Percentiles rank a stretch among this genome's conserved stretches.
Evolutionary conservation across 2,113 vertebrate genomes (phyloP).

Genomic region (Rallus limicola): DNA sequence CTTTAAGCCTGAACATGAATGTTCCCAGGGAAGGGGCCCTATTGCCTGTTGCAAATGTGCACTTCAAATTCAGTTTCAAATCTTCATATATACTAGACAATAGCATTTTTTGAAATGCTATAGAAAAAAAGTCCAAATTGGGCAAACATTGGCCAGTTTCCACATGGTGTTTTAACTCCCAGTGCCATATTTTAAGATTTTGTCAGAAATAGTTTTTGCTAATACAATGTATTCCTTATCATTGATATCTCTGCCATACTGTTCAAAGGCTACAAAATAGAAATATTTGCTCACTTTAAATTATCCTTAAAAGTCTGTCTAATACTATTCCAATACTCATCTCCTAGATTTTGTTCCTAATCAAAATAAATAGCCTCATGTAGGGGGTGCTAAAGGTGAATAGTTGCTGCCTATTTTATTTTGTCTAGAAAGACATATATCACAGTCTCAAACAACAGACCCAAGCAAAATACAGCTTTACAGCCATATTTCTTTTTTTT

Average conservation of each 20-base stretch:
- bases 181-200: neutral
- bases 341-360: neutral
- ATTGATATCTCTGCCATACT: fast-evolving
- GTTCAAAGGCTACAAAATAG: neutral
- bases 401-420: neutral
- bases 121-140: neutral
- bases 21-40: too few species aligned
- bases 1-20: too few species aligned
- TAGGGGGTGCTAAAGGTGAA: neutral
- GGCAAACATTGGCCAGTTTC: neutral
- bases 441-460: neutral
- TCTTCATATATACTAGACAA: neutral
- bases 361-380: neutral
- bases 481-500: neutral
- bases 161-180: neutral
- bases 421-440: neutral
- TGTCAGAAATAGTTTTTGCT: neutral
- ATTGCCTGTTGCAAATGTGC: neutral
- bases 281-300: neutral
- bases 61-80: neutral
- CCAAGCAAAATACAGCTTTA: neutral
- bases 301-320: neutral
- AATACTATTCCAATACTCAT: neutral
- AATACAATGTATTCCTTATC: neutral
- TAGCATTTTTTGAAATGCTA: neutral